phyloP scores from a whole-genome alignment of 2,797 vertebrate genomes.

The Schizopygopsis pylzovi region DNA sequence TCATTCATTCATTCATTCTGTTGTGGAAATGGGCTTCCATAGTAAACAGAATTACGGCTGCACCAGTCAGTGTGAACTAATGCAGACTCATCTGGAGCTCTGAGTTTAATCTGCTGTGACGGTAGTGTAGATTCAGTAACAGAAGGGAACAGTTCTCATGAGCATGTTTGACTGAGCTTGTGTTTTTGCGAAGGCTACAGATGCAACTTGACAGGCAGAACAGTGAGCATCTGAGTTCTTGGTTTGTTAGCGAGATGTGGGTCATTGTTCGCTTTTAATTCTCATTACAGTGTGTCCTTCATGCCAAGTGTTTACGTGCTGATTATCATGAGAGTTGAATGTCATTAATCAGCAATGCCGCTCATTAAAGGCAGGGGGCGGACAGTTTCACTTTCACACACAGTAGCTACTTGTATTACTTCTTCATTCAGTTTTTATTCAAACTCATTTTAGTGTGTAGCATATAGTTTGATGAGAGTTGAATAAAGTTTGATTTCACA shows the following conservation, averaged over 20 bases:
- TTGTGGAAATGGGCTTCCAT: neutral
- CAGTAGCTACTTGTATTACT: neutral
- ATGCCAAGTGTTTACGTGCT: constrained; percentile 43
- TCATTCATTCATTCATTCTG: too few relatives aligned
- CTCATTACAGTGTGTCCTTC: constrained; percentile 23
- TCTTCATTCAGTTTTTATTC: neutral
- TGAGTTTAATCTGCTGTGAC: neutral
- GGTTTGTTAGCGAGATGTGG: constrained; percentile 31
- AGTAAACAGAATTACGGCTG: neutral
- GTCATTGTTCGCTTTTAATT: constrained; percentile 40
- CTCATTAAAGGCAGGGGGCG: neutral
- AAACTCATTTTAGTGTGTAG: neutral
- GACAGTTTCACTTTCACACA: neutral
- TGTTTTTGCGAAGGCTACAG: constrained; percentile 16
- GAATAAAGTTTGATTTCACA: neutral
- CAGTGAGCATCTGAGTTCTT: neutral
- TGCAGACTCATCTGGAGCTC: neutral
- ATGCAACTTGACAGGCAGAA: constrained; percentile 47
- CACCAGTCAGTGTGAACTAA: neutral
- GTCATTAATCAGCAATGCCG: neutral
- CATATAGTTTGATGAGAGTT: neutral
- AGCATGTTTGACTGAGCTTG: constrained; percentile 9
- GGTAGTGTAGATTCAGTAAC: neutral
- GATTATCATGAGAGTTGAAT: neutral
- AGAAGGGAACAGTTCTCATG: constrained; percentile 30